Evolutionary conservation across 2,888 invertebrate genomes (phyloP).

Genomic region (Frankliniella fusca): DNA sequence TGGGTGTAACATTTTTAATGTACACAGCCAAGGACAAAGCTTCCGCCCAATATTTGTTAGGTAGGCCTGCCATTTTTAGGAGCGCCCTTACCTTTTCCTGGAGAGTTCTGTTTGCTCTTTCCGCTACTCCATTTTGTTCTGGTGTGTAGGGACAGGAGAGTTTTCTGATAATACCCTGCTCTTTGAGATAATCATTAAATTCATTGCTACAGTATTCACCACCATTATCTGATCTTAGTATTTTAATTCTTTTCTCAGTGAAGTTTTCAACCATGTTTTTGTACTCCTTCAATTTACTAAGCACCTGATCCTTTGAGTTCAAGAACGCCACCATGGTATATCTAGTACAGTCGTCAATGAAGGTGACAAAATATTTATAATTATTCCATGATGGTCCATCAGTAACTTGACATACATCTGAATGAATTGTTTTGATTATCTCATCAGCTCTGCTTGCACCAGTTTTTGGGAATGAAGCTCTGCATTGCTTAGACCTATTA

Average conservation of each 20-base stretch:
- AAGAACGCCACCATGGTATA: background rate
- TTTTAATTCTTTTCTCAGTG: conserved; percentile 22
- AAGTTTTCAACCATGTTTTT: background rate
- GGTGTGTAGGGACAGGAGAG: conserved; percentile 40
- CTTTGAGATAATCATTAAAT: conserved; percentile 28
- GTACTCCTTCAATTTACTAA: background rate
- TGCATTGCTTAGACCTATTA: background rate
- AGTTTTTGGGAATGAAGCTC: background rate
- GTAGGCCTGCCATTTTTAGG: conserved; percentile 39
- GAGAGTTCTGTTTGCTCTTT: conserved; percentile 41
- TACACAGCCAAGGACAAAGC: conserved; percentile 43
- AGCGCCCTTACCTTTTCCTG: conserved; percentile 42
- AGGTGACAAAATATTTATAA: background rate
- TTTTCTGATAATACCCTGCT: conserved; percentile 35
- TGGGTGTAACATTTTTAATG: conserved; percentile 42
- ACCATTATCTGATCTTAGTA: conserved; percentile 32
- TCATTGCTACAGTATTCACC: conserved; percentile 31
- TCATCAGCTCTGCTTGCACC: background rate
- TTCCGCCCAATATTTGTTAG: conserved; percentile 37
- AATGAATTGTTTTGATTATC: conserved; percentile 36
- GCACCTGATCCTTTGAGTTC: background rate
- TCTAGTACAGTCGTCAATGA: background rate
- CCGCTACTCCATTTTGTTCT: conserved; percentile 41
- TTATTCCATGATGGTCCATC: background rate
- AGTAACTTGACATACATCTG: background rate